Base-by-base conservation (phyloP, 2,797 vertebrate species). In the Babyrousa celebensis region DNA sequence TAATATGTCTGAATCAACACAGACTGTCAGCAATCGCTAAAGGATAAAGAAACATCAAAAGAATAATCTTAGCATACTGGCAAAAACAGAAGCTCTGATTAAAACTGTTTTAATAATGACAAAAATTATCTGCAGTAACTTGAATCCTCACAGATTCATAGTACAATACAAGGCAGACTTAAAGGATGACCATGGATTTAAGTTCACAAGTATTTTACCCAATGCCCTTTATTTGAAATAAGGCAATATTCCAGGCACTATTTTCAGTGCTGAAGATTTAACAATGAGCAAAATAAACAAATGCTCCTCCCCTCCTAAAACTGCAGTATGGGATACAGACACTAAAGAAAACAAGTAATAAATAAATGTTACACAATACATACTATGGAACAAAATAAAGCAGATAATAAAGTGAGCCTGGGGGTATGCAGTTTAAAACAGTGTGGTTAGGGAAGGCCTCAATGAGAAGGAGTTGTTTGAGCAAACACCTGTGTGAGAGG, bases 71-170 rank as follows among this genome's bases (percentile, higher is more conserved):
- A 70, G 15, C 84, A 77, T 29, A 67, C 5, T 63, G 32, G 36
- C 25, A 89, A 93, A 93, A 68, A 72, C 12, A 89, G 21, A 91
- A 77, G 23, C 18, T 72, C 52, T 48, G 71, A 82, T 83, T 82
- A 93, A 40, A 32, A 80, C 1, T 85, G 32, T 68, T 83, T 93
- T 27, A 43, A 29, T 48, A 94, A 16, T 67, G 92, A 82, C n/a
- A 72, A 89, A 87, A 90, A 80, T 23, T 84, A 89, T 93, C 71
- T 90, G 40, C 72, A 75, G 79, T 78, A 94, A 97, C 48, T 21
- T 52, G 11, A 94, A n/a, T 82, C 36, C 74, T 85, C 20, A 48
- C 36, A 90, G 15, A 80, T 72, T 32, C 56, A 94, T 12, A 92
- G 32, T 77, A 78, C 4, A 63, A 4, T 54, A 58, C 21, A 60